A percentile compares a stretch with the other conserved stretches of the same genome.
Evolutionary conservation across 2,797 vertebrate genomes (phyloP).

Genomic region (Linurgus olivaceus): DNA sequence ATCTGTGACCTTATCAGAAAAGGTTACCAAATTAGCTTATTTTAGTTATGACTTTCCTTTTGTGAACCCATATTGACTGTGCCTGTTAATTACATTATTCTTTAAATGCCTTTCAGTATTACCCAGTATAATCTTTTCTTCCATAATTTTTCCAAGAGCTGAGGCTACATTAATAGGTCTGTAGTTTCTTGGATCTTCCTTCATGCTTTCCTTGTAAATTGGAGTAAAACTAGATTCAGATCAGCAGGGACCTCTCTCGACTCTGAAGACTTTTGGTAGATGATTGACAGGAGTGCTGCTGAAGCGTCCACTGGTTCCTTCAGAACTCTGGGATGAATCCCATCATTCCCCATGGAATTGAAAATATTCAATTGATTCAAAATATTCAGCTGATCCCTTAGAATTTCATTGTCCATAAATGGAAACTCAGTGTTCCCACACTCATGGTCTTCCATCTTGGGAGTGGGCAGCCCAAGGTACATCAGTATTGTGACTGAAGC

Average conservation of each 20-base stretch:
- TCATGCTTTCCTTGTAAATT: background rate
- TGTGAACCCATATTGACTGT: background rate
- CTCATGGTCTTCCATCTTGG: fast-evolving
- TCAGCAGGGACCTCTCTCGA: fast-evolving
- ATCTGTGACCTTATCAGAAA: background rate
- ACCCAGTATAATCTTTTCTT: background rate
- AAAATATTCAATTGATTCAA: background rate
- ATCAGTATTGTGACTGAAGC: background rate
- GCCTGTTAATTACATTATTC: background rate
- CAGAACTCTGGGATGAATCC: background rate
- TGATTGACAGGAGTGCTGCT: background rate
- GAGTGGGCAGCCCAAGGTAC: background rate
- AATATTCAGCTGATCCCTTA: background rate
- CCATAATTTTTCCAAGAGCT: background rate
- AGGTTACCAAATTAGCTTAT: background rate
- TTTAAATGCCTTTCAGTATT: background rate
- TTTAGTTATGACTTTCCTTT: background rate
- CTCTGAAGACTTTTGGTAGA: background rate
- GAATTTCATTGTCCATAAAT: background rate
- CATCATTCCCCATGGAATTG: background rate
- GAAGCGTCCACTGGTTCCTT: background rate
- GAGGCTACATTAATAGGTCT: background rate
- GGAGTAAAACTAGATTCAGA: background rate
- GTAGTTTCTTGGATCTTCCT: background rate
- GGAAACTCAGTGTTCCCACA: background rate